phyloP scores from a whole-genome alignment of 2,888 invertebrate species.

The Philereme vetulata region DNA sequence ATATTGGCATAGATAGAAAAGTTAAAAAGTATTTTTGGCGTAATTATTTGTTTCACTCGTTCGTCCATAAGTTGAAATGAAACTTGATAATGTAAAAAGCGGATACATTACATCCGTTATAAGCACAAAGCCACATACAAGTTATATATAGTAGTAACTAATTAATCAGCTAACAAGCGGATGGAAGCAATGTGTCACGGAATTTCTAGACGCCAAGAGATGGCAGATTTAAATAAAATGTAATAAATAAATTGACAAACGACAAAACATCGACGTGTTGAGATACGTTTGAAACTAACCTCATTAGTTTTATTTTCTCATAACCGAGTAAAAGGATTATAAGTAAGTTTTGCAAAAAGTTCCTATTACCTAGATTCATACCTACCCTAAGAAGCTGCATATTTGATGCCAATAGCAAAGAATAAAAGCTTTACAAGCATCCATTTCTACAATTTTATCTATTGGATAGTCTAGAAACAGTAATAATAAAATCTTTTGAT shows the following conservation, averaged over 20 bases:
- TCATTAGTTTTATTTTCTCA: constrained; percentile 18
- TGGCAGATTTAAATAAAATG: constrained; percentile 33
- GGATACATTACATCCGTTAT: constrained; percentile 27
- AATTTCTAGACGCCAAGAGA: constrained; percentile 28
- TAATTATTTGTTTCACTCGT: background rate
- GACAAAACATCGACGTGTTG: constrained; percentile 21
- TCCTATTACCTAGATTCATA: no score
- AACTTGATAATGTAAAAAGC: constrained; percentile 14
- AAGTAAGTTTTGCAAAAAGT: no score
- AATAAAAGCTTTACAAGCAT: no score
- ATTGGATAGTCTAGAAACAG: background rate
- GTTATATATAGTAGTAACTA: constrained; percentile 17
- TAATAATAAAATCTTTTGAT: background rate
- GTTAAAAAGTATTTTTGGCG: no score
- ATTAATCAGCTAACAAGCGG: constrained; percentile 36
- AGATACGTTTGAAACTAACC: constrained; percentile 11
- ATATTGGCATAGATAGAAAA: background rate
- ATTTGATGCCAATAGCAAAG: no score
- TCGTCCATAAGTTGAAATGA: constrained; percentile 34
- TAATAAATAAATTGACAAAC: constrained; percentile 31
- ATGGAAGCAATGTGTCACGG: constrained; percentile 40
- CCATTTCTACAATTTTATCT: no score
- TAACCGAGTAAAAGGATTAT: background rate
- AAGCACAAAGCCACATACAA: constrained; percentile 21
- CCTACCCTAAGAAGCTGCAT: no score